A percentile compares a stretch with the other conserved stretches of the same genome.
Conservation (phyloP, 2,113 vertebrate species). For the Lathamus discolor region DNA sequence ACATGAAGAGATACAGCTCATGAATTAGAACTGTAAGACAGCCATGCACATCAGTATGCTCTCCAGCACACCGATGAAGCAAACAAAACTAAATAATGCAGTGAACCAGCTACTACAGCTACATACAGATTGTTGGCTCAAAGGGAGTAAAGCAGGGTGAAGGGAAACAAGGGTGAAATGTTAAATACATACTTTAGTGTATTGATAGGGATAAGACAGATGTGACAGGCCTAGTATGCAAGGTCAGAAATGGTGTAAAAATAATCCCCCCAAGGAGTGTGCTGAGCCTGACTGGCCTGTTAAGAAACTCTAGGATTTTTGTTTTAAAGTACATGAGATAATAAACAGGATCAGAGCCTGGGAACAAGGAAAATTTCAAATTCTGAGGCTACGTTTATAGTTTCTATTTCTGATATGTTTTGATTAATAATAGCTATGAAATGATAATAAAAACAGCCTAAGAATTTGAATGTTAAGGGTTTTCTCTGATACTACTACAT, state of each 20-base stretch:
- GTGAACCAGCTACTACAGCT: background rate
- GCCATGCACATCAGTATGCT: background rate
- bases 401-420: background rate
- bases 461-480: background rate
- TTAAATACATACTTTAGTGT: background rate
- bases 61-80: background rate
- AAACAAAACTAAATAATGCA: conserved; percentile 50
- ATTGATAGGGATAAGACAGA: background rate
- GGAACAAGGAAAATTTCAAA: background rate
- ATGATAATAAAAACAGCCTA: background rate
- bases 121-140: background rate
- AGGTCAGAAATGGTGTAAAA: background rate
- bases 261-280: background rate
- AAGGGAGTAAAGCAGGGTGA: background rate
- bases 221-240: background rate
- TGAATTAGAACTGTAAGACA: background rate
- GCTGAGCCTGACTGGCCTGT: background rate
- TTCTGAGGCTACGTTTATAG: background rate
- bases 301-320: accelerated
- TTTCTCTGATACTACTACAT: background rate
- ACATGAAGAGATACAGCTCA: background rate
- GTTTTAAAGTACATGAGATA: background rate
- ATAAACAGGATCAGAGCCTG: background rate
- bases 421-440: background rate
- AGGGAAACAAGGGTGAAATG: background rate